Percentiles rank a stretch among this genome's conserved stretches.
These are phyloP conservation scores for Spilarctia lutea DNA, from an alignment of 2,888 invertebrate species.

Conservation along the genomic window DNA sequence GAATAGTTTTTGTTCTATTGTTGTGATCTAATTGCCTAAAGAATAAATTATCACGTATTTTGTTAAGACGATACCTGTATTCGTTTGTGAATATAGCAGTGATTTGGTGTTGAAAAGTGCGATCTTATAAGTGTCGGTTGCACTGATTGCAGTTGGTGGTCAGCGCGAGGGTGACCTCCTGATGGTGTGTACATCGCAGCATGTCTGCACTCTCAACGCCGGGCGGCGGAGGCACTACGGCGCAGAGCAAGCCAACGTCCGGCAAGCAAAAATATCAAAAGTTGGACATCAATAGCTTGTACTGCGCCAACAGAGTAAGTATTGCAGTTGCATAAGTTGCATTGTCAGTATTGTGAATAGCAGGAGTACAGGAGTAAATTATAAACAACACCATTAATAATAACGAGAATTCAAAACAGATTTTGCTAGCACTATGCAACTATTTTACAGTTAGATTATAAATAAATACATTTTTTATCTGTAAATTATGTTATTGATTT, in stretches of 20 bases:
- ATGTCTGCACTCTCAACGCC: conserved; percentile 98
- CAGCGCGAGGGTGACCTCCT: conserved; percentile 83
- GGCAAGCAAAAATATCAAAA: conserved; percentile 98
- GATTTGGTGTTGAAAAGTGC: conserved; percentile 48
- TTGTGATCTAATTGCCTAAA: conserved; percentile 20
- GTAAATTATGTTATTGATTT: neutral
- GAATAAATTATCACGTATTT: conserved; percentile 38
- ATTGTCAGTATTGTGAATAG: neutral
- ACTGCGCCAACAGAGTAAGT: conserved; percentile 94
- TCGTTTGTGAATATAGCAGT: conserved; percentile 46
- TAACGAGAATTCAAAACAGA: neutral
- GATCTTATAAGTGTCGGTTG: conserved; percentile 58
- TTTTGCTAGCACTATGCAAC: neutral
- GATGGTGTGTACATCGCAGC: conserved; percentile 98
- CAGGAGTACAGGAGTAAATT: conserved; percentile 34
- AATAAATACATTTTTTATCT: too few species aligned
- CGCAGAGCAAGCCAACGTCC: conserved; percentile 86
- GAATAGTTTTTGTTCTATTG: conserved; percentile 25
- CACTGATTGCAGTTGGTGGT: conserved; percentile 83
- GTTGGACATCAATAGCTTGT: conserved; percentile 99
- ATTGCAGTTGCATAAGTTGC: too few species aligned
- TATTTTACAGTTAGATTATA: conserved; percentile 8
- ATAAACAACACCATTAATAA: conserved; percentile 11
- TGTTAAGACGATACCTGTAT: conserved; percentile 57
- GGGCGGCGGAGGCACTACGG: conserved; percentile 87